These are phyloP conservation scores for Antechinus flavipes DNA, from an alignment of 2,113 vertebrate species.

Conservation along the genomic window DNA sequence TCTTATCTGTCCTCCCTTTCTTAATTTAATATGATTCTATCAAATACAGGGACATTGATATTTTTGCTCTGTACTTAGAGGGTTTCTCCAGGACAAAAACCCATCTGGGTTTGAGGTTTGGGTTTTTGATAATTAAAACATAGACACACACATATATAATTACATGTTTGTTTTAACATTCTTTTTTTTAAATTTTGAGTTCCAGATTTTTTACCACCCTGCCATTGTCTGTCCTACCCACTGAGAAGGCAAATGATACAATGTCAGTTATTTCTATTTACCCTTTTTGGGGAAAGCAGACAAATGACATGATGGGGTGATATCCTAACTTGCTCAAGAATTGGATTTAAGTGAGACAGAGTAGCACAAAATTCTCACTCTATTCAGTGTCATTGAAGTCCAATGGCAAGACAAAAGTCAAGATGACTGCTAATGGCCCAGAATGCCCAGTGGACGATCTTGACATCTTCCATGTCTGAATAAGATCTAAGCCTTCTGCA, in stretches of 20 bases:
- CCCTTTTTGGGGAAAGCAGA: not conserved
- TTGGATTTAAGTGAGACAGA: not conserved
- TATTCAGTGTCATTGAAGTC: not conserved
- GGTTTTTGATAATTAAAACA: not conserved
- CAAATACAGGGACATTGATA: not conserved
- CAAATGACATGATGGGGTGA: not conserved
- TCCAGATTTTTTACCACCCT: not conserved
- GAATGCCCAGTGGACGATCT: not conserved
- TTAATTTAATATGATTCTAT: not conserved
- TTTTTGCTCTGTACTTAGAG: not conserved
- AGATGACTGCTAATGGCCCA: not conserved
- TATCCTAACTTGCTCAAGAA: not conserved
- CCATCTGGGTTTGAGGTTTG: not conserved
- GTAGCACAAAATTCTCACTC: not conserved
- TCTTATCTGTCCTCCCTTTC: not conserved
- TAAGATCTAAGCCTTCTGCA: not conserved
- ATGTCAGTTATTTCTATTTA: not conserved
- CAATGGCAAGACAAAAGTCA: not conserved
- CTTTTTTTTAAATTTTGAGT: not conserved
- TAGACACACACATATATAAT: not conserved
- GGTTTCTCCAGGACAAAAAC: not conserved
- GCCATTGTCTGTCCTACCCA: not conserved
- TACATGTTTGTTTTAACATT: not conserved
- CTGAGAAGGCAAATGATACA: not conserved
- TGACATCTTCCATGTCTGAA: not conserved